Evolutionary conservation across 2,797 vertebrate species (phyloP).

Genomic region (Acanthurus leucopareius): DNA sequence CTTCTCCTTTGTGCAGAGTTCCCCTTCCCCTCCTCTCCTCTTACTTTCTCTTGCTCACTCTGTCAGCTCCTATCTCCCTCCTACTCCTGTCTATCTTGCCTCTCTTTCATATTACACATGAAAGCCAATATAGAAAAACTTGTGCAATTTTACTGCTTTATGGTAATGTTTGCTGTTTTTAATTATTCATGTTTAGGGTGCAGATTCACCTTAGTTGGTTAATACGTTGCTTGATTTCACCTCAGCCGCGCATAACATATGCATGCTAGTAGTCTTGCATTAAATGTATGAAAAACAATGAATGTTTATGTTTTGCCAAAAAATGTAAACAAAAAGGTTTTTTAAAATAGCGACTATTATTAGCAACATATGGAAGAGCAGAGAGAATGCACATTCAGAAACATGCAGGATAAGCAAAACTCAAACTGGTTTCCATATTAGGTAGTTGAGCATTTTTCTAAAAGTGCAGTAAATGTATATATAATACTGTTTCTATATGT

Average conservation of each 20-base stretch:
- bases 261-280: too few relatives aligned
- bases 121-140: background rate
- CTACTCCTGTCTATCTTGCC: background rate
- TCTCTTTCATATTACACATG: background rate
- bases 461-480: background rate
- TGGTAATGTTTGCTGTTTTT: too few relatives aligned
- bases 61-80: conserved; percentile 31
- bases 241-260: background rate
- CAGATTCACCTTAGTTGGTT: background rate
- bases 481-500: background rate
- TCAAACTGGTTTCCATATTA: background rate
- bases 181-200: background rate
- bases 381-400: background rate
- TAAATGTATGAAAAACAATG: too few relatives aligned
- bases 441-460: background rate
- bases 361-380: background rate
- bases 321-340: background rate
- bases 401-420: background rate
- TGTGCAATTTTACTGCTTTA: background rate
- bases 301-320: background rate
- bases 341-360: background rate
- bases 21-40: conserved; percentile 78
- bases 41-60: conserved; percentile 61
- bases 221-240: too few relatives aligned
- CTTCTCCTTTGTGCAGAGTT: conserved; percentile 85